Evolutionary conservation across 2,888 invertebrate species (phyloP), one percentile per base, ranked within the genome.

Genomic region (Gari tellinella): DNA sequence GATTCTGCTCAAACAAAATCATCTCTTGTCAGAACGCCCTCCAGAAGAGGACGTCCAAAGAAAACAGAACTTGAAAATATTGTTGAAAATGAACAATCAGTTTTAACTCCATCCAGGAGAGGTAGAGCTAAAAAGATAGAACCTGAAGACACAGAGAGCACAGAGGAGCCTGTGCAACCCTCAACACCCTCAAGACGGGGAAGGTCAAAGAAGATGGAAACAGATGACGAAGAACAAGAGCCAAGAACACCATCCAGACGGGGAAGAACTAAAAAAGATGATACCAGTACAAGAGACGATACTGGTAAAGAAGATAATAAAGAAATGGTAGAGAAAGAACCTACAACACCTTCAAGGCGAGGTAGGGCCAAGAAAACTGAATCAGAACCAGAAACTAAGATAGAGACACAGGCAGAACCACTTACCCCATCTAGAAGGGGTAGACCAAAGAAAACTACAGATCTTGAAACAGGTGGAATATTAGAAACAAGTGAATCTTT

Each of bases 361-460:
- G 60, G 61, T n/a, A 43, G 61, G 15, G 7, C 40, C 15, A 67
- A 48, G 25, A 61, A 61, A 48, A 40, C 40, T 17, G 57, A 70
- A 57, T 31, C 31, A 10, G 31, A 31, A 7, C 31, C 4, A 31
- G 43, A 17, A 10, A 46, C 48, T 31, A 45, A 19, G 19, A 31
- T 15, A 49, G 48, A 46, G 15, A 31, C 10, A 10, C 31, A 31
- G 31, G 10, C 31, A 31, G 21, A 40, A 25, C 56, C 37, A 0
- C 43, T 51, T 43, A 76, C 77, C 14, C 72, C 77, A 25, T 61
- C 77, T 15, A 31, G 77, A 49, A 69, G 58, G 58, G 70, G 61
- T 8, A 60, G 57, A 19, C 25, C 49, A 14, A 68, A 68, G 46
- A 69, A 64, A 38, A 21, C 43, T 12, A 53, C 49, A 48, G 12